Evolutionary conservation across 1,140 invertebrate genomes (phyloP), one percentile per base, ranked within the genome.

Genomic region (Zaprionus taronus): DNA sequence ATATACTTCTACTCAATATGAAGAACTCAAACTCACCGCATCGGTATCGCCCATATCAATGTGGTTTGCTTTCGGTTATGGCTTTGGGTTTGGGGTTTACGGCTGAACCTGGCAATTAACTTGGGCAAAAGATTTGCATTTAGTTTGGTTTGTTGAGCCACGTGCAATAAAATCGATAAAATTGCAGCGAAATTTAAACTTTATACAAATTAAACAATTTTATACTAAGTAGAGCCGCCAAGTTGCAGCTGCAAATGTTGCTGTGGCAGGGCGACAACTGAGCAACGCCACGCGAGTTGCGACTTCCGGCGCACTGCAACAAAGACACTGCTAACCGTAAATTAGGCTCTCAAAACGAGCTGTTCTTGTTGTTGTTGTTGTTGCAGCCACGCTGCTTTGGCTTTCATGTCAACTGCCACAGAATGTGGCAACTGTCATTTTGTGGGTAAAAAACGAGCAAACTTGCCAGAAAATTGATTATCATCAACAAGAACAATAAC

Each of bases 41-140:
- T 91, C 90, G 70, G 90, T 77, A 75, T 91, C 90, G 60, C 90
- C 83, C 90, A 91, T 91, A 67, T 74, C 62, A 61, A 58, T 62
- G 20, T 67, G 49, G n/a, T 11, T 58, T 20, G 34, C 55, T 31
- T 4, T 66, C 14, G 4, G 20, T 34, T 34, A 11, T 11, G 31
- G 9, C 9, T 34, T 34, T 34, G 9, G 31, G 28, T 24, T 66
- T 58, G 3, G 55, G 44, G 68, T 85, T 83, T 72, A 72, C 75
- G 73, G 69, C 80, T 77, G 80, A 73, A 68, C 51, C 82, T 83
- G 72, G 72, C 70, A 83, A 86, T 85, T 81, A 85, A 86, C 51
- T 79, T 69, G 49, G 24, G 60, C 38, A 31, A 28, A 20, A 68
- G 44, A 71, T 82, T 86, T 41, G 62, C 70, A 65, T 85, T 81